Evolutionary conservation across 2,888 invertebrate genomes (phyloP).

Genomic region (Spodoptera exigua): DNA sequence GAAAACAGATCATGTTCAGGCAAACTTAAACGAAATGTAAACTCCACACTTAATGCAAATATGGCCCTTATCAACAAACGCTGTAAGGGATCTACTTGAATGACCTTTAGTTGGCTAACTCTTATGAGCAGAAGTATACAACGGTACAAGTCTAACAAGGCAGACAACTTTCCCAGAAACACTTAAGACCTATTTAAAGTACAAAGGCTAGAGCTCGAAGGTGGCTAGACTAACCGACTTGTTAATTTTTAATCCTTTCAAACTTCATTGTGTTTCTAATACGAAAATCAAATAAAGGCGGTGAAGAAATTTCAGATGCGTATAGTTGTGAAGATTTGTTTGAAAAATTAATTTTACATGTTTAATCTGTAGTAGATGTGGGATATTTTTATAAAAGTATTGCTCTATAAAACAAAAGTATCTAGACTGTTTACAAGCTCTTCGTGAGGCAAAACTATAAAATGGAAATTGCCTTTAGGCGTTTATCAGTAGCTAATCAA

Average conservation of each 20-base stretch:
- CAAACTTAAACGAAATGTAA: too few relatives aligned
- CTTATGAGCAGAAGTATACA: too few relatives aligned
- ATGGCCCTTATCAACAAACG: too few relatives aligned
- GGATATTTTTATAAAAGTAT: too few relatives aligned
- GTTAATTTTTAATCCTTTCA: conserved; percentile 65
- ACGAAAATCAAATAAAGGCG: not conserved
- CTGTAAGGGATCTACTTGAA: too few relatives aligned
- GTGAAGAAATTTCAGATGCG: not conserved
- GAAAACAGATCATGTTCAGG: too few relatives aligned
- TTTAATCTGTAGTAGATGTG: not conserved
- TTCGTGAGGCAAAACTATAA: conserved; percentile 27
- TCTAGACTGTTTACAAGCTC: conserved; percentile 18
- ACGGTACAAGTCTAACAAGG: too few relatives aligned
- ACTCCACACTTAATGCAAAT: too few relatives aligned
- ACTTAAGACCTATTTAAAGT: conserved; percentile 22
- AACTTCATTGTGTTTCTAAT: conserved; percentile 7
- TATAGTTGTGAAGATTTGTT: conserved; percentile 1
- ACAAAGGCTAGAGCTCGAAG: conserved; percentile 58
- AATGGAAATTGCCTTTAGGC: conserved; percentile 25
- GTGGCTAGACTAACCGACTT: conserved; percentile 64
- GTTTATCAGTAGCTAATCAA: conserved; percentile 12
- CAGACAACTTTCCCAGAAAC: not conserved
- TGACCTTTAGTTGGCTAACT: too few relatives aligned
- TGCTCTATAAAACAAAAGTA: not conserved
- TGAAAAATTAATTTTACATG: not conserved